phyloP scores from a whole-genome alignment of 2,888 invertebrate species.

The Parthenolecanium corni region DNA sequence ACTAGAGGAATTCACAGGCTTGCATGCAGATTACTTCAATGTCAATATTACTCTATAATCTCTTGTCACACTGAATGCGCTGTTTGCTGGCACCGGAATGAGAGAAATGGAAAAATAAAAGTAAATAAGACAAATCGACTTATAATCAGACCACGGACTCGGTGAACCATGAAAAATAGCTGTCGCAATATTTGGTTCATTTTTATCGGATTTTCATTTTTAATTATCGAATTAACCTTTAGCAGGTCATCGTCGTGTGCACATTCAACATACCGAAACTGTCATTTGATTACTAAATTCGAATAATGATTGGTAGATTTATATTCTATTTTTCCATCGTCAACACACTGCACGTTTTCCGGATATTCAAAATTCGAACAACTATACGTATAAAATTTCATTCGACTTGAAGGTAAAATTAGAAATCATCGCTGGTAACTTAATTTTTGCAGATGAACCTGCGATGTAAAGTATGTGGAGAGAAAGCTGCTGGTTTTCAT shows the following conservation, averaged over 20 bases:
- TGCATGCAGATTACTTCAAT: too few relatives aligned
- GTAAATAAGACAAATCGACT: too few relatives aligned
- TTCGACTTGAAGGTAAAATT: too few relatives aligned
- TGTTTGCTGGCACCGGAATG: too few relatives aligned
- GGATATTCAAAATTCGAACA: neutral
- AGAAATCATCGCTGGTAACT: neutral
- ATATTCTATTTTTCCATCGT: neutral
- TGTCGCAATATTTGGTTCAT: slow-evolving; percentile 21
- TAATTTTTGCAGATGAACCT: slow-evolving; percentile 72
- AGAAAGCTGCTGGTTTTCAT: slow-evolving; percentile 89
- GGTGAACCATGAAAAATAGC: slow-evolving; percentile 22
- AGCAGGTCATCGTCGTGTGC: slow-evolving; percentile 13
- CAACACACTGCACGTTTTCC: neutral
- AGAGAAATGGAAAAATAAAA: too few relatives aligned
- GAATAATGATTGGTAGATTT: neutral
- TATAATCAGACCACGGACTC: slow-evolving; percentile 16
- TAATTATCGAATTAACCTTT: slow-evolving; percentile 23
- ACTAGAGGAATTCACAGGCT: too few relatives aligned
- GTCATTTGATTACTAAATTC: neutral
- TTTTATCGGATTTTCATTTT: slow-evolving; percentile 21
- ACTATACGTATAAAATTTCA: too few relatives aligned
- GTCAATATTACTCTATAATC: too few relatives aligned
- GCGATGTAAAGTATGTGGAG: slow-evolving; percentile 90
- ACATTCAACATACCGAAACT: neutral
- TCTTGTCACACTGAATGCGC: too few relatives aligned